phyloP scores from a whole-genome alignment of 1,140 invertebrate genomes.

The Ptiloglossa arizonensis region DNA sequence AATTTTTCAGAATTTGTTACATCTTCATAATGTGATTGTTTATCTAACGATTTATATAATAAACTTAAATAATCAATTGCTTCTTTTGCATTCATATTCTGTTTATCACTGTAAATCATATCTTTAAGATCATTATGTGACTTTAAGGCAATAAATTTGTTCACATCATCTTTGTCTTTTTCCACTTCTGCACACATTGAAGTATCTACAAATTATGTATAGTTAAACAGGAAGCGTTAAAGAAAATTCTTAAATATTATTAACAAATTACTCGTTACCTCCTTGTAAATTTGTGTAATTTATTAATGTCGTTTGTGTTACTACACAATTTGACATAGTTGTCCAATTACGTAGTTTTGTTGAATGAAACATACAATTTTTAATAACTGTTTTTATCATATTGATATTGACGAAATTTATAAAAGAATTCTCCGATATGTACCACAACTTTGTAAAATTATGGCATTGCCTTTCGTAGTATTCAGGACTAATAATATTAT shows the following conservation, averaged over 20 bases:
- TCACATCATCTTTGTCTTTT: background rate
- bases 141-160: too few relatives aligned
- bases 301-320: background rate
- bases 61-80: slow-evolving; percentile 3
- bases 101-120: background rate
- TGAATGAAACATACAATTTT: slow-evolving; percentile 4
- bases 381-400: slow-evolving; percentile 32
- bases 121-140: background rate
- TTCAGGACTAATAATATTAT: too few relatives aligned
- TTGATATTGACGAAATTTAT: background rate
- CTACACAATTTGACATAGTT: slow-evolving; percentile 20
- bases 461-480: too few relatives aligned
- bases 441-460: background rate
- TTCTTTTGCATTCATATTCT: slow-evolving; percentile 8
- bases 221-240: background rate
- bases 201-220: slow-evolving; percentile 26
- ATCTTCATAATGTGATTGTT: background rate
- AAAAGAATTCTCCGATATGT: background rate
- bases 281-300: background rate
- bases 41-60: background rate
- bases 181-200: background rate
- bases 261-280: slow-evolving; percentile 22
- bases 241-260: background rate
- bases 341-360: background rate
- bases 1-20: slow-evolving; percentile 70